phyloP scores from a whole-genome alignment of 2,113 vertebrate genomes.

The Petromus typicus region DNA sequence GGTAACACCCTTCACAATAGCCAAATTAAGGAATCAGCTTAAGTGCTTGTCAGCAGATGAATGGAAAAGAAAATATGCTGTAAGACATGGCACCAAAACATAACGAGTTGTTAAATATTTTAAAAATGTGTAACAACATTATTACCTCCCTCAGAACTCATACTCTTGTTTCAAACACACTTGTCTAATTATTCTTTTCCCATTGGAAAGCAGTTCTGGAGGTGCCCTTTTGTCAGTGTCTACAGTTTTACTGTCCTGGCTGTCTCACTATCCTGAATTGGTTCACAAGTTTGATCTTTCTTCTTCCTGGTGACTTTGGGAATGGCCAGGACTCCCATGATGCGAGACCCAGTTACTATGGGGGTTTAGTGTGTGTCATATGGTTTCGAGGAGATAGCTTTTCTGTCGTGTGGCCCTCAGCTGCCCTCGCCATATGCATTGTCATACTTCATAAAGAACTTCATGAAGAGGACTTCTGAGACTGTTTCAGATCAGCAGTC shows the following conservation, averaged over 20 bases:
- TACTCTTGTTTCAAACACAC: background rate
- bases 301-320: background rate
- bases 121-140: background rate
- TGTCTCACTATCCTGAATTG: background rate
- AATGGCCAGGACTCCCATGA: background rate
- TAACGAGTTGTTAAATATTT: background rate
- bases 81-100: background rate
- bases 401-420: background rate
- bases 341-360: background rate
- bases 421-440: background rate
- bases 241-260: background rate
- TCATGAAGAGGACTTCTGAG: background rate
- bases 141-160: background rate
- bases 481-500: background rate
- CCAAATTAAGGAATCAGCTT: background rate
- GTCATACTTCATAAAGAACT: background rate
- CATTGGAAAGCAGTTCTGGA: background rate
- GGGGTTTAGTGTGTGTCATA: background rate
- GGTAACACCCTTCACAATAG: background rate
- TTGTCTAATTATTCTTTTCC: background rate
- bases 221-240: background rate
- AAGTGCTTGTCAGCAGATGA: background rate
- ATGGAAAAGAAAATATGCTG: background rate
- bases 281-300: background rate
- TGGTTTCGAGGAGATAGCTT: background rate